These are phyloP conservation scores for Gallinago solitaria DNA, from an alignment of 2,797 vertebrate genomes.

Conservation along the genomic window DNA sequence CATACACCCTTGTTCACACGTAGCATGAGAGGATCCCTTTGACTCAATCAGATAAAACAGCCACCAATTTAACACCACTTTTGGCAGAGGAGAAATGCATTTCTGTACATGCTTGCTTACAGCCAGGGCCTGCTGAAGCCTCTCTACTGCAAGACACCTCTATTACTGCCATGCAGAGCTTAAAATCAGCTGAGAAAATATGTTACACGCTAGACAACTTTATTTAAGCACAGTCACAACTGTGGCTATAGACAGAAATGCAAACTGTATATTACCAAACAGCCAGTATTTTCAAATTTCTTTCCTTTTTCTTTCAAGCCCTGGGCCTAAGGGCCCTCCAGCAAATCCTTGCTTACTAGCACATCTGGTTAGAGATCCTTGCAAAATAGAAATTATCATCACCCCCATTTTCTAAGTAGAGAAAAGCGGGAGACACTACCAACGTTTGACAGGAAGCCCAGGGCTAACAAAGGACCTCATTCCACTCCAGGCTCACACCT, in stretches of 20 bases:
- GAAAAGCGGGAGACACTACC: background rate
- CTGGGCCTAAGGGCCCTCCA: background rate
- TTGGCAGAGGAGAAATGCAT: background rate
- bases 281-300: background rate
- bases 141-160: background rate
- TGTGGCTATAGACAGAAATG: background rate
- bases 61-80: conserved; percentile 6
- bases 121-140: conserved; percentile 13
- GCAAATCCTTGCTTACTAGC: background rate
- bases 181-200: conserved; percentile 18
- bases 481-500: background rate
- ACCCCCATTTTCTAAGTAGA: background rate
- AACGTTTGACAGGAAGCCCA: background rate
- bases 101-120: background rate
- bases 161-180: background rate
- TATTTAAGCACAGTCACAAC: background rate
- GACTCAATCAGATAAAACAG: conserved; percentile 5
- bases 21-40: background rate
- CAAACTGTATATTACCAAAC: background rate
- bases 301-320: background rate
- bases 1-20: background rate
- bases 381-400: background rate
- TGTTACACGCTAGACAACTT: background rate
- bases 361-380: background rate
- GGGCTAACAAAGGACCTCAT: background rate